Evolutionary conservation across 2,797 vertebrate genomes (phyloP).

Genomic region (Microhierax caerulescens): DNA sequence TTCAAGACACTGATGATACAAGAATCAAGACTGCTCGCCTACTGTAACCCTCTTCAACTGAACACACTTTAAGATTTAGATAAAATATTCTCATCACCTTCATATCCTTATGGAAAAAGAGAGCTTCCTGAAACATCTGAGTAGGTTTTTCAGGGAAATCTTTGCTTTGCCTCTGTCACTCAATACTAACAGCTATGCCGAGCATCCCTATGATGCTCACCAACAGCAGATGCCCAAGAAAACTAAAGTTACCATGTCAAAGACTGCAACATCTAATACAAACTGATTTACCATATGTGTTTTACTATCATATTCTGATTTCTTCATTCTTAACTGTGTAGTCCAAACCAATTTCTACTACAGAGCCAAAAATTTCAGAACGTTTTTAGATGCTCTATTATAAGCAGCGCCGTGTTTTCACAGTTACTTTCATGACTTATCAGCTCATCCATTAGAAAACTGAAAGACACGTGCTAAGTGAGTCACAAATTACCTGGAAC

Average conservation of each 20-base stretch:
- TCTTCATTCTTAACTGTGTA: background rate
- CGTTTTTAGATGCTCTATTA: background rate
- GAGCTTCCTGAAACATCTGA: background rate
- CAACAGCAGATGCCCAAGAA: background rate
- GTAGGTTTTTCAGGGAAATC: background rate
- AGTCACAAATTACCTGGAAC: background rate
- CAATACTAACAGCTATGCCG: background rate
- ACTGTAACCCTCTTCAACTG: background rate
- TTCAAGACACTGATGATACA: background rate
- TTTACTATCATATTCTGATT: background rate
- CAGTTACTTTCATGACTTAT: background rate
- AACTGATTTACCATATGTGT: background rate
- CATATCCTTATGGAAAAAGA: background rate
- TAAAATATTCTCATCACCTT: background rate
- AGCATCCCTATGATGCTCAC: fast-evolving
- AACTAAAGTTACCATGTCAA: background rate
- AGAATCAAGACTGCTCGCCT: background rate
- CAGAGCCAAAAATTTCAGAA: background rate
- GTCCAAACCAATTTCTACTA: background rate
- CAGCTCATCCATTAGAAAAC: background rate
- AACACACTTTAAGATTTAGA: background rate
- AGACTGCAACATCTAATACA: background rate
- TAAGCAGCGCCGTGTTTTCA: background rate
- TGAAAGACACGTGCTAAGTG: background rate
- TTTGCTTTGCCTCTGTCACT: background rate